These are phyloP conservation scores for Sphenopsis melanotis DNA, from an alignment of 2,797 vertebrate species.

Conservation along the genomic window DNA sequence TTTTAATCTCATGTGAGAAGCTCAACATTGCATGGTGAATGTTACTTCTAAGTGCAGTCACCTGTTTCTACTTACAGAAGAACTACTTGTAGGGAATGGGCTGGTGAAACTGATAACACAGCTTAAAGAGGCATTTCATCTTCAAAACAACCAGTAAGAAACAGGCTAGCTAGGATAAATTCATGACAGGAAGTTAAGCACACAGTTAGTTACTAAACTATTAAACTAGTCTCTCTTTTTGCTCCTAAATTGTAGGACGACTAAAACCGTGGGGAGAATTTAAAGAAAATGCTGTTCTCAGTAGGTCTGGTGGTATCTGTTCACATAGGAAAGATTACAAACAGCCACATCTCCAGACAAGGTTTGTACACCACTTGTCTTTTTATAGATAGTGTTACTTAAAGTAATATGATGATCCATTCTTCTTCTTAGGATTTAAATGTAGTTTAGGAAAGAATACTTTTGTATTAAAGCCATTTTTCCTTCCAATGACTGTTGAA, in stretches of 20 bases:
- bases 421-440: background rate
- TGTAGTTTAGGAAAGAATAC: background rate
- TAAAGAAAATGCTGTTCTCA: conserved; percentile 76
- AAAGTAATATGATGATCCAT: background rate
- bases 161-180: background rate
- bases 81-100: background rate
- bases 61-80: background rate
- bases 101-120: background rate
- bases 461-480: background rate
- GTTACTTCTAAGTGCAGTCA: background rate
- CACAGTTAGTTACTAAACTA: background rate
- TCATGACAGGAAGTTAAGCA: background rate
- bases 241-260: conserved; percentile 78
- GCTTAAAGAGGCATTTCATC: background rate
- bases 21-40: background rate
- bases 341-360: conserved; percentile 81
- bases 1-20: background rate
- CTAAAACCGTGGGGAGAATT: conserved; percentile 84
- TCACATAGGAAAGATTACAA: conserved; percentile 84
- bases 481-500: background rate
- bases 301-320: conserved; percentile 54
- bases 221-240: background rate
- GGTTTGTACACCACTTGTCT: conserved; percentile 65
- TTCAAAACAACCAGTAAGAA: background rate
- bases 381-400: background rate